phyloP scores from a whole-genome alignment of 1,140 invertebrate genomes.

The Bombus pascuorum region DNA sequence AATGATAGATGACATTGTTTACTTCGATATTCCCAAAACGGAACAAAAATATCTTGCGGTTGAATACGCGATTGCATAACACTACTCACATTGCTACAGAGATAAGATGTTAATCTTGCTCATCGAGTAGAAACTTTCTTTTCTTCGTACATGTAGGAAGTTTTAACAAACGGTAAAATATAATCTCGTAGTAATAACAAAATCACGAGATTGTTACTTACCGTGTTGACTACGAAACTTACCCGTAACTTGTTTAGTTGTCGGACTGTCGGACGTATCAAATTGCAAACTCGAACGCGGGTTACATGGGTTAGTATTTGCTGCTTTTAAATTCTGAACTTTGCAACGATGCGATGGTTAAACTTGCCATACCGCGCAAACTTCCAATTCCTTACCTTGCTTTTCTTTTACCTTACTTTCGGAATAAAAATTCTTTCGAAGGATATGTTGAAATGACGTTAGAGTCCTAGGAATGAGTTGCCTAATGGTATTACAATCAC shows the following conservation, averaged over 20 bases:
- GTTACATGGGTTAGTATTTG: slow-evolving; percentile 38
- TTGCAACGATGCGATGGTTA: slow-evolving; percentile 6
- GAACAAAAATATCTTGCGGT: background rate
- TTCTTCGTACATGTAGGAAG: background rate
- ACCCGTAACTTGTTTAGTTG: slow-evolving; percentile 16
- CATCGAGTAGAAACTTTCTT: background rate
- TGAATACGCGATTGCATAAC: background rate
- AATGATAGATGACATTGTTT: background rate
- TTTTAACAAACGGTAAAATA: slow-evolving; percentile 5
- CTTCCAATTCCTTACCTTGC: slow-evolving; percentile 47
- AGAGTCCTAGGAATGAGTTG: no score
- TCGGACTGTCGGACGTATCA: slow-evolving; percentile 52
- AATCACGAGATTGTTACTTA: slow-evolving; percentile 29
- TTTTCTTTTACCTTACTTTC: slow-evolving; percentile 22
- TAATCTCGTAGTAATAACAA: slow-evolving; percentile 14
- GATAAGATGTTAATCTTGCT: background rate
- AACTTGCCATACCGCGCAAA: slow-evolving; percentile 21
- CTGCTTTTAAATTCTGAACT: slow-evolving; percentile 58
- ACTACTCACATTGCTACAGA: background rate
- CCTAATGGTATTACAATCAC: no score
- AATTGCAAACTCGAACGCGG: slow-evolving; percentile 44
- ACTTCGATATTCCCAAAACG: background rate
- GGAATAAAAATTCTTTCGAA: no score
- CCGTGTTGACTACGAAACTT: slow-evolving; percentile 18
- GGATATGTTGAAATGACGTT: no score